phyloP scores from a whole-genome alignment of 1,140 invertebrate species.

The Sitobion miscanthi region DNA sequence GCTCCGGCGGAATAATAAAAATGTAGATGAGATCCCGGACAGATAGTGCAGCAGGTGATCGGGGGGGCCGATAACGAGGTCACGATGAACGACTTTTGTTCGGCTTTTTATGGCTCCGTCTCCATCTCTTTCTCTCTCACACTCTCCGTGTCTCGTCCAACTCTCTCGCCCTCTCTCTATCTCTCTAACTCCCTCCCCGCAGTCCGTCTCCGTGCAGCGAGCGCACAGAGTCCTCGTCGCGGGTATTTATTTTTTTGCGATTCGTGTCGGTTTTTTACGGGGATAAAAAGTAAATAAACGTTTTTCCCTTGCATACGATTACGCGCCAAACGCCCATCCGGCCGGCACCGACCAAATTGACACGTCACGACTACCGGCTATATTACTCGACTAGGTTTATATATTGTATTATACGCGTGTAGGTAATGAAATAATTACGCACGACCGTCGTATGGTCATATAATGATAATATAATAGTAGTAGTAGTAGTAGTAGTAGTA shows the following conservation, averaged over 20 bases:
- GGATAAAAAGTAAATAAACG: not conserved
- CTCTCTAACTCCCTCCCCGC: not conserved
- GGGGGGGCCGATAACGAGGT: conserved; percentile 41
- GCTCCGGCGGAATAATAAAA: conserved; percentile 39
- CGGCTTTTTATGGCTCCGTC: conserved; percentile 6
- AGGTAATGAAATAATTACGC: conserved; percentile 55
- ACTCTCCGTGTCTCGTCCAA: too few species aligned
- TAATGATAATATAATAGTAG: not conserved
- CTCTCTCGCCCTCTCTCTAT: not conserved
- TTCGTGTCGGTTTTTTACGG: not conserved
- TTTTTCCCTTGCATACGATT: conserved; percentile 48
- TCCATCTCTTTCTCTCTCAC: not conserved
- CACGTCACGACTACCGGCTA: conserved; percentile 42
- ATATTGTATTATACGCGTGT: not conserved
- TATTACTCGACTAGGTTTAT: not conserved
- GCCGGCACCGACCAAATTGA: conserved; percentile 33
- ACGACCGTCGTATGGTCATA: conserved; percentile 27
- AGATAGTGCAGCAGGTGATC: conserved; percentile 5
- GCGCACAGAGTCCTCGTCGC: too few species aligned
- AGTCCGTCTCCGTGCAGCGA: not conserved
- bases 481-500: not conserved
- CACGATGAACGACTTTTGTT: conserved; percentile 28
- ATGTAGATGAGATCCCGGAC: conserved; percentile 43
- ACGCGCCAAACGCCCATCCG: conserved; percentile 20
- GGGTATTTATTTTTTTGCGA: not conserved